Evolutionary conservation across 2,888 invertebrate genomes (phyloP), one percentile per base, ranked within the genome.

Genomic region (Anoncus sp.): DNA sequence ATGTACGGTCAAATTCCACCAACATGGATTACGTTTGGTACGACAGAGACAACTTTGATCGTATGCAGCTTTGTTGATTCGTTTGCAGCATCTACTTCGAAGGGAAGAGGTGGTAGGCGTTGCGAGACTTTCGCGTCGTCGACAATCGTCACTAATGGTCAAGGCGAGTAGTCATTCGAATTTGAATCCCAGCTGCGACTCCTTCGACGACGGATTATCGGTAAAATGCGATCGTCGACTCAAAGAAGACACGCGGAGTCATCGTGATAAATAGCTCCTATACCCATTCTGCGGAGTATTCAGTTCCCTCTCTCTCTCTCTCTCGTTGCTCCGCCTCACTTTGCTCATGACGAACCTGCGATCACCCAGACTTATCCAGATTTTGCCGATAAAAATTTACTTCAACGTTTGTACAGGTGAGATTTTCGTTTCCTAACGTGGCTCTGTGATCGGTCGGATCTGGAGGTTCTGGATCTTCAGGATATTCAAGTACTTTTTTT

Each of bases 141-240:
- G 74, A 66, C 74, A 77, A 77, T 72, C 66, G 69, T 40, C 57
- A 59, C 71, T 69, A 63, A 80, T 71, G 74, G 53, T 38, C 38
- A 51, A 18, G 69, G 45, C 45, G 49, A 7, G 38, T 49, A 45
- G 22, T 22, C 22, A 40, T 74, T 24, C 55, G 45, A 27, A 35
- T 35, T 53, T 40, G 12, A 53, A 55, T 55, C 16, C n/a, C 22
- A 40, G 16, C 12, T 22, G 35, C 49, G 12, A 40, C 51, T 9
- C 10, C 59, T 20, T 62, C 27, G 20, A 18, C 16, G 59, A 62
- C 9, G 63, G 65, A 65, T 59, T 59, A 70, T 67, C 63, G 63
- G 67, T 60, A 62, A 67, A 62, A 57, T 43, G 43, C 66, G 62
- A 77, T 67, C 40, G 55, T 67, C 16, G 43, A 62, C 57, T 55